A percentile compares a stretch with the other conserved stretches of the same genome.
Evolutionary conservation across 1,140 invertebrate species (phyloP).

Genomic region (Bombus sylvicola): DNA sequence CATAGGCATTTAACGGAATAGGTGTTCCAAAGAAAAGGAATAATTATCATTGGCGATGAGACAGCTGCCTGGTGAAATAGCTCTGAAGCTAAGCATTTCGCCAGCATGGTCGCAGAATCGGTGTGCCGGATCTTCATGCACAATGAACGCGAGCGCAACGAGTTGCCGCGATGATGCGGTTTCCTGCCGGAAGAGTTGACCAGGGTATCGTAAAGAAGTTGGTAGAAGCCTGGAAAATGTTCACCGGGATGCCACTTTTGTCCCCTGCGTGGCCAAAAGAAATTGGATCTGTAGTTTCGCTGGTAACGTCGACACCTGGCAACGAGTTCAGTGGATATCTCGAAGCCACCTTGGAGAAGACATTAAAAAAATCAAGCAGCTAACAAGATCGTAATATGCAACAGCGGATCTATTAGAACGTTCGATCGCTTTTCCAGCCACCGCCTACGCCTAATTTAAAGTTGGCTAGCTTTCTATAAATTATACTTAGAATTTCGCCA

Average conservation of each 20-base stretch:
- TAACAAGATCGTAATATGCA: conserved; percentile 9
- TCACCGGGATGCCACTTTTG: not conserved
- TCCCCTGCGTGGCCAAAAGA: not conserved
- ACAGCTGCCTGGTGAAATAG: not conserved
- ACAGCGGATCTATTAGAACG: not conserved
- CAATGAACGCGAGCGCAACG: not conserved
- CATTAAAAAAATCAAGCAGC: not conserved
- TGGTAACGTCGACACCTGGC: not conserved
- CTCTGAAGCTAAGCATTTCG: not conserved
- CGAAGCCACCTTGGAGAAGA: not conserved
- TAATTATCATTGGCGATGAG: not conserved
- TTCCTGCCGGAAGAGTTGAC: conserved; percentile 22
- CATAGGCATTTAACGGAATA: not conserved
- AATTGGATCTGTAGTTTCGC: conserved; percentile 10
- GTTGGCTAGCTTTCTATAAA: not conserved
- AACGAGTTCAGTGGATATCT: not conserved
- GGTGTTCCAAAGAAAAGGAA: not conserved
- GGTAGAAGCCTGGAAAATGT: not conserved
- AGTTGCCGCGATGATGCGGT: conserved; percentile 22
- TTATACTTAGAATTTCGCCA: not conserved
- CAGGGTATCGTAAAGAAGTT: conserved; percentile 34
- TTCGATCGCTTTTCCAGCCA: not conserved
- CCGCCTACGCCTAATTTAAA: not conserved
- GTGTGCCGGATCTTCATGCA: not conserved
- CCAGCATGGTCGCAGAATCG: no score